These are phyloP conservation scores for Drosophila anceps DNA, from an alignment of 2,888 invertebrate genomes.

Conservation along the genomic window DNA sequence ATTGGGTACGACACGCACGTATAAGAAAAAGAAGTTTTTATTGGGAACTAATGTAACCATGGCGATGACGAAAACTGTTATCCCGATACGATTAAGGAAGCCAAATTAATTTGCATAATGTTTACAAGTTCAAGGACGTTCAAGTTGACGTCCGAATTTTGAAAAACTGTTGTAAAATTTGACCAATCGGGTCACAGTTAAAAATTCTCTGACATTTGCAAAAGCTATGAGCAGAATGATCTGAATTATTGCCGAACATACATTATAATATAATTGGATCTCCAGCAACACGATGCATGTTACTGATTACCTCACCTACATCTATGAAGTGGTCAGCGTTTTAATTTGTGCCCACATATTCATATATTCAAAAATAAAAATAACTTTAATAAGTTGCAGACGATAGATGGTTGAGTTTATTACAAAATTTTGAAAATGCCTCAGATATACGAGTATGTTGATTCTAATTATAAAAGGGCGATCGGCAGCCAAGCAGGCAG, in stretches of 20 bases:
- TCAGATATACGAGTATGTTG: constrained; percentile 23
- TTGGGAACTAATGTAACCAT: constrained; percentile 63
- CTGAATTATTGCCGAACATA: constrained; percentile 38
- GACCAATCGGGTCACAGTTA: constrained; percentile 52
- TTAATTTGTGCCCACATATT: constrained; percentile 60
- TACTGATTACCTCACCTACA: constrained; percentile 19
- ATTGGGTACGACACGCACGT: constrained; percentile 59
- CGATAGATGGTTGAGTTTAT: constrained; percentile 42
- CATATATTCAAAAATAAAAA: constrained; percentile 42
- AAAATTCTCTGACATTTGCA: constrained; percentile 7
- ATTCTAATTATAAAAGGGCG: constrained; percentile 73
- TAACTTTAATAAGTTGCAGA: constrained; percentile 59
- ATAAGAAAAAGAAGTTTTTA: constrained; percentile 25
- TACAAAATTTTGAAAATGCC: constrained; percentile 51
- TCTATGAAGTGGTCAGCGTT: constrained; percentile 66
- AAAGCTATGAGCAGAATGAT: constrained; percentile 20
- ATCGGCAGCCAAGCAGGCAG: not conserved
- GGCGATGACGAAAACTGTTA: constrained; percentile 66
- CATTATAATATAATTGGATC: constrained; percentile 53
- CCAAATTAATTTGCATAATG: constrained; percentile 29
- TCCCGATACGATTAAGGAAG: constrained; percentile 61
- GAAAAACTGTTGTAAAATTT: not conserved
- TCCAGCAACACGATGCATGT: constrained; percentile 46
- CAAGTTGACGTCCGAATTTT: not conserved
- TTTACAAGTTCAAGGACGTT: constrained; percentile 79